A percentile compares a stretch with the other conserved stretches of the same genome.
phyloP scores from a whole-genome alignment of 2,888 invertebrate genomes.

The Urechis unicinctus region DNA sequence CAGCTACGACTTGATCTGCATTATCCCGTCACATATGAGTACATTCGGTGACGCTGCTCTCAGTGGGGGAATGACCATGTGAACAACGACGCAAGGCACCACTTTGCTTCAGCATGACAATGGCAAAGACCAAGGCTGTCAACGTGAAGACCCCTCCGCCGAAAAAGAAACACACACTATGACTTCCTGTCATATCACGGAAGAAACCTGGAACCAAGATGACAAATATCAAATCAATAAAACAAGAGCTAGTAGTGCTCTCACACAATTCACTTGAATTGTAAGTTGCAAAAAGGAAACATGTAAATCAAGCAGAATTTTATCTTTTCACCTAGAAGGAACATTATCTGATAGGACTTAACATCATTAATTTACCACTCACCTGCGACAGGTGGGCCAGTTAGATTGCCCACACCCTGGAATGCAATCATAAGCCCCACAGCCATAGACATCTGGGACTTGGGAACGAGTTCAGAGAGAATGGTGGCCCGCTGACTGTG shows the following conservation, averaged over 20 bases:
- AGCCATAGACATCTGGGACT: slow-evolving; percentile 27
- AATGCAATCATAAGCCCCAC: slow-evolving; percentile 31
- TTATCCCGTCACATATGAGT: too few relatives aligned
- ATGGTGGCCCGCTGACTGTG: slow-evolving; percentile 33
- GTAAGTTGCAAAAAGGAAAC: background rate
- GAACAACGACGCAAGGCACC: too few relatives aligned
- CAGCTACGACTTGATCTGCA: too few relatives aligned
- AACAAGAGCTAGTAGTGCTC: too few relatives aligned
- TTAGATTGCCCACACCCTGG: slow-evolving; percentile 31
- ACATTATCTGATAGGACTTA: too few relatives aligned
- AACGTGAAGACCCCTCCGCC: background rate
- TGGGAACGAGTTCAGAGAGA: slow-evolving; percentile 29
- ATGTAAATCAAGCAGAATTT: background rate
- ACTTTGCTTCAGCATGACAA: background rate
- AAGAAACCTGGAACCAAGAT: background rate
- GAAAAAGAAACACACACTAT: background rate
- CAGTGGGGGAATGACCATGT: too few relatives aligned
- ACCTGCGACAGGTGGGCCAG: slow-evolving; percentile 33
- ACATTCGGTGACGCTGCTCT: too few relatives aligned
- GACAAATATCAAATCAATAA: too few relatives aligned
- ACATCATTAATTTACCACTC: background rate
- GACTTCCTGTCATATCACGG: background rate
- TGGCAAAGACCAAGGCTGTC: background rate
- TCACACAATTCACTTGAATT: background rate
- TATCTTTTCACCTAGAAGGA: background rate